Percentiles rank a stretch among this genome's conserved stretches.
These are phyloP conservation scores for Hypsopygia costalis DNA, from an alignment of 2,888 invertebrate species.

Conservation along the genomic window DNA sequence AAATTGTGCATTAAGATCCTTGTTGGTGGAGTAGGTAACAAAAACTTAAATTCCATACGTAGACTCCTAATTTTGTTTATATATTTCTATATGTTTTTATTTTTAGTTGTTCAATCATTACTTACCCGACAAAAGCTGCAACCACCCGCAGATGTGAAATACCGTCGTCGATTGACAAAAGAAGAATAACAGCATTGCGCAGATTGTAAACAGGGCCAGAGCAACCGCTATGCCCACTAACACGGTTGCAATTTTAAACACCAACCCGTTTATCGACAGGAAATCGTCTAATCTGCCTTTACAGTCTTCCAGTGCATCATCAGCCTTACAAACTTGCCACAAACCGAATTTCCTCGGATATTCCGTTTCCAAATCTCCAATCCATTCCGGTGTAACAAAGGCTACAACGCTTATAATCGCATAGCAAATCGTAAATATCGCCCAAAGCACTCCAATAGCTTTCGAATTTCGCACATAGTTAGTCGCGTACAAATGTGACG, in stretches of 20 bases:
- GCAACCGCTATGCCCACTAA: conserved; percentile 93
- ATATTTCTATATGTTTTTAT: too few species aligned
- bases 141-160: conserved; percentile 96
- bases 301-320: conserved; percentile 90
- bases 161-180: conserved; percentile 95
- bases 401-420: conserved; percentile 97
- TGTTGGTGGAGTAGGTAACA: too few species aligned
- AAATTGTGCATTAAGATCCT: too few species aligned
- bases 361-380: conserved; percentile 91
- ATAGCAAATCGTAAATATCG: conserved; percentile 97
- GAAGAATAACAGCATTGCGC: conserved; percentile 94
- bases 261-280: conserved; percentile 88
- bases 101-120: too few species aligned
- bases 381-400: conserved; percentile 97
- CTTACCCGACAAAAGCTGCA: conserved; percentile 97
- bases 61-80: too few species aligned
- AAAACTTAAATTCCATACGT: too few species aligned
- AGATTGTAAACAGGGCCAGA: conserved; percentile 91
- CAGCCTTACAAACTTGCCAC: conserved; percentile 92
- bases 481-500: conserved; percentile 93
- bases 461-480: conserved; percentile 95
- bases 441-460: conserved; percentile 98
- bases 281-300: conserved; percentile 92
- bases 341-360: conserved; percentile 95
- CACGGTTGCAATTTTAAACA: conserved; percentile 93